Conservation (phyloP, 2,888 invertebrate species). For the Dryadula phaetusa region DNA sequence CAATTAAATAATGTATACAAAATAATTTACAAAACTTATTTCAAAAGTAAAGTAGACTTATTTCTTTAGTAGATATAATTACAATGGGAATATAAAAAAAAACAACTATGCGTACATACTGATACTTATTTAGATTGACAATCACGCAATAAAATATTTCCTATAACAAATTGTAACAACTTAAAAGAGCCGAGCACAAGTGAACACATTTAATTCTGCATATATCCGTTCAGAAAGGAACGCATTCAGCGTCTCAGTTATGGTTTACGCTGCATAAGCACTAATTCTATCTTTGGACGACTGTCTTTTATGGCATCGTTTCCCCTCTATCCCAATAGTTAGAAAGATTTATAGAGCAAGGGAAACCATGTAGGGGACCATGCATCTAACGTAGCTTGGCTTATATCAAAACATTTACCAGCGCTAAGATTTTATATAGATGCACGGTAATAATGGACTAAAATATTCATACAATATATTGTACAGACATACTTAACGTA, state of each 20-base stretch:
- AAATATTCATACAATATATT: too few relatives aligned
- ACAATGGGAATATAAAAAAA: too few relatives aligned
- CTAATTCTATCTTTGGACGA: slow-evolving; percentile 59
- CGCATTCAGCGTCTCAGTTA: slow-evolving; percentile 54
- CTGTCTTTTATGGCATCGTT: slow-evolving; percentile 62
- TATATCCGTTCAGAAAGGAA: slow-evolving; percentile 27
- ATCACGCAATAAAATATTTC: background rate
- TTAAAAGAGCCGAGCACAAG: slow-evolving; percentile 1
- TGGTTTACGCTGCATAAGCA: slow-evolving; percentile 62
- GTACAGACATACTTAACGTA: too few relatives aligned
- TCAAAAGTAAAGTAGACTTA: too few relatives aligned
- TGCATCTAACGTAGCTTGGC: slow-evolving; percentile 40
- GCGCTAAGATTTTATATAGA: background rate
- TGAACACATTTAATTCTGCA: slow-evolving; percentile 17
- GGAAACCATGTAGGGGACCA: slow-evolving; percentile 49
- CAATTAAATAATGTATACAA: background rate
- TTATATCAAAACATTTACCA: slow-evolving; percentile 37
- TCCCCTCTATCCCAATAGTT: slow-evolving; percentile 55
- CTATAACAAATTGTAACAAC: background rate
- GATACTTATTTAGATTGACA: background rate
- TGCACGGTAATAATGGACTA: background rate
- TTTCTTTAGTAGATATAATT: too few relatives aligned
- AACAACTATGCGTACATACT: background rate
- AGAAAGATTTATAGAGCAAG: slow-evolving; percentile 57
- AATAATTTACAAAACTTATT: too few relatives aligned